These are phyloP conservation scores for Mirza zaza DNA, from an alignment of 2,113 vertebrate species.

Conservation along the genomic window DNA sequence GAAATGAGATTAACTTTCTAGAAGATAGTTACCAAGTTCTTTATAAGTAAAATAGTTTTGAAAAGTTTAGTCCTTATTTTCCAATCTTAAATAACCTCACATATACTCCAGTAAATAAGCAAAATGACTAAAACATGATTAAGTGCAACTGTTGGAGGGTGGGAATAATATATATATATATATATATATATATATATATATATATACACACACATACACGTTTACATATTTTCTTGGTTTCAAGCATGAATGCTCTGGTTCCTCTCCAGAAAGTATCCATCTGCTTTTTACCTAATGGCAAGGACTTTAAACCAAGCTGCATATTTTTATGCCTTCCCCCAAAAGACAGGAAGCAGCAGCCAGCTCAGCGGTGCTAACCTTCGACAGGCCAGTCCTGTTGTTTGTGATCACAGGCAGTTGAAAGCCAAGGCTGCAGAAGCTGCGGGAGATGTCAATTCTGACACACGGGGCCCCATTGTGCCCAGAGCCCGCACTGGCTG, in stretches of 20 bases:
- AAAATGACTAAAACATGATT: slow-evolving; percentile 1
- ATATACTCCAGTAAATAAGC: neutral
- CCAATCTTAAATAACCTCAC: neutral
- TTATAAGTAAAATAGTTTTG: neutral
- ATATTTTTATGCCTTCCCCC: slow-evolving; percentile 32
- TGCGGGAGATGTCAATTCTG: slow-evolving; percentile 53
- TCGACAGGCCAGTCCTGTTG: neutral
- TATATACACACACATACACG: neutral
- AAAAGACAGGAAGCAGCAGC: slow-evolving; percentile 48
- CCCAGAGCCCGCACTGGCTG: neutral
- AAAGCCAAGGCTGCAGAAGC: slow-evolving; percentile 35
- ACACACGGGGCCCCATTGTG: neutral
- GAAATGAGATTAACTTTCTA: neutral
- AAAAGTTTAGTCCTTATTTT: neutral
- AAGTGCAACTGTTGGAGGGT: neutral
- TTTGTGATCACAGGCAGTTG: slow-evolving; percentile 49
- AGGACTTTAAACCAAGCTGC: slow-evolving; percentile 1
- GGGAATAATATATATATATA: neutral
- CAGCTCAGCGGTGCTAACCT: neutral
- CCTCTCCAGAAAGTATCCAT: slow-evolving; percentile 13
- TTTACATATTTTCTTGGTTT: neutral
- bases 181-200: neutral
- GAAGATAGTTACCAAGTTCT: neutral
- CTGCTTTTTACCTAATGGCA: neutral
- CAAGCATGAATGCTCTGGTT: neutral